A percentile compares a stretch with the other conserved stretches of the same genome.
Evolutionary conservation across 1,140 invertebrate genomes (phyloP).

Genomic region (Globodera rostochiensis): DNA sequence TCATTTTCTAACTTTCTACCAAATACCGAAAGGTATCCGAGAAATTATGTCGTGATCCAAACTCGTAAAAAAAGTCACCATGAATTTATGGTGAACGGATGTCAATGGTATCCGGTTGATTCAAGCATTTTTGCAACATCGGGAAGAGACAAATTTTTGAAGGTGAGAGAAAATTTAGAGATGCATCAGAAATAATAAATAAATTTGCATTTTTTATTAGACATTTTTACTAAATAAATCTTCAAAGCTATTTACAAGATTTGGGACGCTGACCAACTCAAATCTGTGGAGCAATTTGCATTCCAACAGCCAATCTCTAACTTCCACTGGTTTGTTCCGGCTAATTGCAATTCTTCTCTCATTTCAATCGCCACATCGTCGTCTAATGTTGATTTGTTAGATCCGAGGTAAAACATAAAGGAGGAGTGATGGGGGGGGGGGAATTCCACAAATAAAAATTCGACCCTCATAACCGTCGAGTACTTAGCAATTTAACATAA

Average conservation of each 20-base stretch:
- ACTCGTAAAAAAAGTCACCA: slow-evolving; percentile 9
- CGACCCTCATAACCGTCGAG: too few species aligned
- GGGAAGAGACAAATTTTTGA: slow-evolving; percentile 24
- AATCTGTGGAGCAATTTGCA: slow-evolving; percentile 17
- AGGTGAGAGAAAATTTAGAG: background rate
- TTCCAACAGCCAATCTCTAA: slow-evolving; percentile 17
- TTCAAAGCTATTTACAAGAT: slow-evolving; percentile 18
- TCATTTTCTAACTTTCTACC: slow-evolving; percentile 7
- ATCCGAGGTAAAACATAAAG: slow-evolving; percentile 17
- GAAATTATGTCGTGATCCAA: slow-evolving; percentile 2
- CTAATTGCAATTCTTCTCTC: slow-evolving; percentile 8
- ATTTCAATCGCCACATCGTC: slow-evolving; percentile 21
- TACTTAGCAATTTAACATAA: background rate
- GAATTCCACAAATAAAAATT: too few species aligned
- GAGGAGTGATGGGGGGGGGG: too few species aligned
- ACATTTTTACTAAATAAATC: background rate
- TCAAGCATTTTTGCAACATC: slow-evolving; percentile 29
- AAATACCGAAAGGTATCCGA: slow-evolving; percentile 1
- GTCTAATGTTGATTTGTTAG: slow-evolving; percentile 27
- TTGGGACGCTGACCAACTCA: slow-evolving; percentile 22
- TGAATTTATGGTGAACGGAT: slow-evolving; percentile 26
- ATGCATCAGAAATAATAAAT: background rate
- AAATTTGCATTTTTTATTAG: too few species aligned
- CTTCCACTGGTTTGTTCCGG: slow-evolving; percentile 29
- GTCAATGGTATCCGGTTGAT: slow-evolving; percentile 33